Base-by-base conservation (phyloP, 2,113 vertebrate species). In the Gracilinanus agilis region DNA sequence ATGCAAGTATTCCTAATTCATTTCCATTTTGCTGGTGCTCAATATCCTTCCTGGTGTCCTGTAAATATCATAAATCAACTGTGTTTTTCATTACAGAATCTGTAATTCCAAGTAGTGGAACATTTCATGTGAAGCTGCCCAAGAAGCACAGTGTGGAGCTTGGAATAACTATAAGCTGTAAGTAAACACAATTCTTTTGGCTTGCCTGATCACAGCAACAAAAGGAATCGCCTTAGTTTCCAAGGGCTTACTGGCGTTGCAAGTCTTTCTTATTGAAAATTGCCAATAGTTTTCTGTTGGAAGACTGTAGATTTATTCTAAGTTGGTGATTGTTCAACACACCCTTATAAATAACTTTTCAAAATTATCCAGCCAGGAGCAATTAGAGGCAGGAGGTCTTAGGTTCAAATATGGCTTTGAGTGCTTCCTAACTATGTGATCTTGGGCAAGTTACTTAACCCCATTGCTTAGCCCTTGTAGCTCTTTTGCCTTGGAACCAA, bases 81-180 rank as follows among this genome's bases (percentile, higher is more conserved):
- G 91, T 92, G 58, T 96, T 97, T 96, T 96, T 54, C 93, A 94
- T 98, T 96, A 34, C 98, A 99, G 99, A 99, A 98, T 99, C 99
- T 4, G 99, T 99, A 95, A 99, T 99, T 97, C 99, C 99, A 90
- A 99, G 99, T 97, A 99, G 99, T 94, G 99, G 99, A 90, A 99
- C 99, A 27, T 99, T 99, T 98, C 99, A 99, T 27, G 99, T 99
- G 92, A 99, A 99, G 97, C 99, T 99, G 94, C 99, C 99, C 75
- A 99, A 99, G 99, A 99, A 99, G 96, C 99, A 99, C 55, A 99
- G 99, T 3, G 99, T 99, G 98, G 99, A 99, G 97, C 99, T 99
- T 96, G 99, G 99, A 96, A 99, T 99, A 98, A 99, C 99, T 94
- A 99, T 99, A 98, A 99, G 99, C 97, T 99, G 99, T 99, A 97